Base-by-base conservation (phyloP, 2,888 invertebrate species). In the Tipula confusa region DNA sequence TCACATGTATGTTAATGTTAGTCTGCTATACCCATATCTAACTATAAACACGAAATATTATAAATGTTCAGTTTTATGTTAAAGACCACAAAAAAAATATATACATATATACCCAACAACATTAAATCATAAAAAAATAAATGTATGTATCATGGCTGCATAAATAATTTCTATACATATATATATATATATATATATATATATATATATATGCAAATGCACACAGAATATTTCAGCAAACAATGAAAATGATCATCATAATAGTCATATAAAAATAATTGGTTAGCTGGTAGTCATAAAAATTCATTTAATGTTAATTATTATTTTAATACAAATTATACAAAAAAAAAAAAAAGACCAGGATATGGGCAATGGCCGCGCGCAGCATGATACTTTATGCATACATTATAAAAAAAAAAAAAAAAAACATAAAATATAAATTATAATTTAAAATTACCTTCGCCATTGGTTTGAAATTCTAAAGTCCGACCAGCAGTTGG, bases 401-500 rank as follows among this genome's bases (percentile, higher is more conserved):
- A 83, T 48, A n/a, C n/a, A 33, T 33, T 33, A 33, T 33, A 38
- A 36, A 36, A 3, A 18, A 82, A 33, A 28, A 83, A n/a, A n/a
- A 83, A 48, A 48, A 9, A 48, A 18, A 6, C 48, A 11, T 13
- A 15, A 28, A 15, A 18, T 24, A 28, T 24, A 31, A 82, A 33
- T 6, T 82, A 36, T 38, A 82, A 82, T 15, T 82, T 24, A 64
- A 33, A 64, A 29, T 79, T 33, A 84, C 84, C 84, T 83, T 84
- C 84, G 81, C 83, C 83, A 82, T 83, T 84, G 31, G 83, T 48
- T 84, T 84, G 84, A 81, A 83, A 83, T 31, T 84, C 84, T 79
- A 84, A 38, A 79, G 83, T 80, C 29, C 84, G 83, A 82, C 83
- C 83, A 43, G 83, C 33, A 33, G 79, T 82, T 79, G 83, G 82